A percentile compares a stretch with the other conserved stretches of the same genome.
Conservation (phyloP, 92 coral and sea anemone genomes). For the Porites rus region DNA sequence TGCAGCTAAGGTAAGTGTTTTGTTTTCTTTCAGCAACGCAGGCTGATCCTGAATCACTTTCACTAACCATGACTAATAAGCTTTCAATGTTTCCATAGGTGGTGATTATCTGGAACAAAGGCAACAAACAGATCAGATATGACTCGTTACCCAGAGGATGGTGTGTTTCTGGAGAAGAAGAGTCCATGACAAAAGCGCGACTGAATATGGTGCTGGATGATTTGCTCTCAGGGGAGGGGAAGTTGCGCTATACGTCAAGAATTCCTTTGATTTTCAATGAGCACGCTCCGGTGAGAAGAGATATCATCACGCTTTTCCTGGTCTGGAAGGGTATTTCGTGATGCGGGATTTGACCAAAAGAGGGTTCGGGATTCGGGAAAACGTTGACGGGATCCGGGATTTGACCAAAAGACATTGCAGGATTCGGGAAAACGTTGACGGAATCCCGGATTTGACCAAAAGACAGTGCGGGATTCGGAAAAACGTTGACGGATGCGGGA, state of each 20-base stretch:
- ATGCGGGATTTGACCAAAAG: too few relatives aligned
- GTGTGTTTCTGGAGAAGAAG: constrained; percentile 66
- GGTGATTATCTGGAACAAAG: constrained; percentile 90
- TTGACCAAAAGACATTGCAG: too few relatives aligned
- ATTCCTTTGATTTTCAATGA: constrained; percentile 80
- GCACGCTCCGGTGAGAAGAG: constrained; percentile 81
- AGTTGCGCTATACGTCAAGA: constrained; percentile 63
- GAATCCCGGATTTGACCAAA: too few relatives aligned
- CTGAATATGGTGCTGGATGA: constrained; percentile 66
- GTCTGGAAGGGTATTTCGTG: too few relatives aligned
- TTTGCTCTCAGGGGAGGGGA: constrained; percentile 75
- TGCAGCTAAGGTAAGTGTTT: constrained; percentile 40
- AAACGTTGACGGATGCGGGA: too few relatives aligned
- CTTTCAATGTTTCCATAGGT: constrained; percentile 42
- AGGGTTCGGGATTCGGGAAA: too few relatives aligned
- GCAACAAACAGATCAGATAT: constrained; percentile 79
- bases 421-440: too few relatives aligned
- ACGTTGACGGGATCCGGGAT: too few relatives aligned
- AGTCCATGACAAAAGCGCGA: constrained; percentile 58
- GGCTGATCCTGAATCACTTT: neutral
- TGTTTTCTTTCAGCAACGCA: neutral
- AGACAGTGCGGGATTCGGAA: too few relatives aligned
- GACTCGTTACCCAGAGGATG: constrained; percentile 94
- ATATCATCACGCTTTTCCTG: neutral
- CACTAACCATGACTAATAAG: neutral